Base-by-base conservation (phyloP, 2,797 vertebrate species). In the Clarias pachynema region DNA sequence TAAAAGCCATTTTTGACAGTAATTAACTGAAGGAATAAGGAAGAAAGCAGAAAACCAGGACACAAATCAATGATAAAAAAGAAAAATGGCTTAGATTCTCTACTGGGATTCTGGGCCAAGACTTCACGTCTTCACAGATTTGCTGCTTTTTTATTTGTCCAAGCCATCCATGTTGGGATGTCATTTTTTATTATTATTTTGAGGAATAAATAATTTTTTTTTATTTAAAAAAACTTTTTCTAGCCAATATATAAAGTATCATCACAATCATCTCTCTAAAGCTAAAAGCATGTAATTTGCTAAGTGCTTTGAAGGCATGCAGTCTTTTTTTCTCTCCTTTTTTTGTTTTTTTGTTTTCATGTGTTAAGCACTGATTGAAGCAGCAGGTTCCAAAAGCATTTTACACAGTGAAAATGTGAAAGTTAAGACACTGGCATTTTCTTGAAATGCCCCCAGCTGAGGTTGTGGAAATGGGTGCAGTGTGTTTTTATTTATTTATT, bases 291-390 rank as follows among this genome's bases (percentile, higher is more conserved):
- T 86, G 83, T 85, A 34, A 85, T 90, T 90, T 84, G 62, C 85
- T 79, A 84, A 87, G 83, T 82, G 81, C 87, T 85, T 89, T 89
- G 65, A 90, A 86, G 83, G 70, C 66, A 62, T 84, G 63, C 80
- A 72, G 83, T 10, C 1, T 22, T 72, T 82, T 59, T n/a, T 44
- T 4, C 15, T 2, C 31, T 8, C 53, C 0, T n/a, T 73, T 26
- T 49, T 66, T 57, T 20, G 59, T 20, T 68, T 79, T 78, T 62
- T 82, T 85, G 77, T 81, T 80, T 88, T 3, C 79, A 59, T 66
- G 68, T 87, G 86, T 87, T 74, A 84, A 88, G 88, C 89, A 80
- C 88, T 85, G 87, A 87, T 89, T 87, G 78, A 84, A 85, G 81
- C 75, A 7, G 62, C 31, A 34, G 85, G 82, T 81, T 88, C 79